Base-by-base conservation (phyloP, 2,113 vertebrate genomes). In the Lagopus muta region DNA sequence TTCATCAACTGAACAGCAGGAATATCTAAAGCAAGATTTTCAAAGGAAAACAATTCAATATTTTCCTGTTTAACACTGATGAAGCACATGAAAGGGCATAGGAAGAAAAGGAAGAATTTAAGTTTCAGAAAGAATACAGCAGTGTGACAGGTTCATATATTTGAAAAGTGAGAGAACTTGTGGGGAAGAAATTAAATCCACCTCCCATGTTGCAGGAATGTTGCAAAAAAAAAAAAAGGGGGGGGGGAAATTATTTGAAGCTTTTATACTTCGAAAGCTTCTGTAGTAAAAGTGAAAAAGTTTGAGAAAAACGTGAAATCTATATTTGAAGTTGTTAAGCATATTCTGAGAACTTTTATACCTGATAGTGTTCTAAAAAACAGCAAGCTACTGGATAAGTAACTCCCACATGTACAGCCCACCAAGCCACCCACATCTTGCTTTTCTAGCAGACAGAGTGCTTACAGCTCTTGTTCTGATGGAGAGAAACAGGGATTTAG, bases 131-230 rank as follows among this genome's bases (percentile, higher is more conserved):
- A 74, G 91, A 89, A 82, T 13, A 7, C 22, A 76, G 88, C 42
- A 58, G 12, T 78, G 48, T 93, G 94, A 96, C 85, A 95, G 82
- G 93, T 91, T 85, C 77, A 28, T 88, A 80, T n/a, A 84, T 92
- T 86, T 77, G 57, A 91, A 94, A 90, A 65, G 64, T 67, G 77
- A 93, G 66, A 89, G n/a, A 92, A 92, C 40, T 93, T 86, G 62
- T 76, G 74, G 81, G 65, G 60, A 48, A 90, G 83, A 90, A 96
- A 93, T 78, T 61, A 92, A 93, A 86, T 75, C 73, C 40, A 89
- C 85, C n/a, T 95, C 66, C 50, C 65, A 80, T 76, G 47, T 55
- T 91, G 76, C 27, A 78, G 38, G 40, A 86, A 78, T 60, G 27
- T 50, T 92, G 38, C 28, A 85, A 80, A 87, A 90, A 30, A n/a